Evolutionary conservation across 1,140 invertebrate genomes (phyloP), one percentile per base, ranked within the genome.

Genomic region (Danaus melanippus): DNA sequence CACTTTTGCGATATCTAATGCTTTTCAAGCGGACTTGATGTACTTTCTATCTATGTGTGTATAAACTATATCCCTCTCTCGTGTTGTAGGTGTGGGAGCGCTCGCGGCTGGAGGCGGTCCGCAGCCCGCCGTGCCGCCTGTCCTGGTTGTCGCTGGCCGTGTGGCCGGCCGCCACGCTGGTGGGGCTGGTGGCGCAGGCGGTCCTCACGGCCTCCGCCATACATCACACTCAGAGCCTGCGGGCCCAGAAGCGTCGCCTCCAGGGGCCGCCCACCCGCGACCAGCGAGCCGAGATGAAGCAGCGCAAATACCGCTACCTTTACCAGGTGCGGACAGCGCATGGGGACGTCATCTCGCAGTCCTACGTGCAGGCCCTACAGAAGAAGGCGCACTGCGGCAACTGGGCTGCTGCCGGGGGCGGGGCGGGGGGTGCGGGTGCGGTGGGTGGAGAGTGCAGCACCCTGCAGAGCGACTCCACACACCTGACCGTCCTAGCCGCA

Each of bases 261-360:
- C 79, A 84, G 44, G 76, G 76, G 7, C 84, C 80, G 52, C 77
- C 79, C 53, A 91, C 90, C 2, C 89, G 92, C 51, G 91, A 93
- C 70, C 91, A 92, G 44, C 87, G 92, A 59, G 93, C 93, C 53
- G 93, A 95, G 83, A 90, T 94, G 76, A 87, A 91, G 43, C 93
- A 94, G 71, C 92, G 93, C 66, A 94, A 95, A 79, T 96, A 96
- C 78, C 89, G 95, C 52, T 96, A 97, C 77, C 86, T 97, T 60
- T 97, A 96, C 88, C 95, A 96, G 88, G 93, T 96, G 56, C 89
- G 95, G 62, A 94, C 94, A 10, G 93, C 93, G 40, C 94, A 96
- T 66, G 95, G 95, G 10, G 95, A 96, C 87, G 93, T 96, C 65
- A 95, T 97, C 55, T 95, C 94, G 66, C 95, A 95, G 93, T 94